Evolutionary conservation across 1,140 invertebrate genomes (phyloP).

Genomic region (Scaptodrosophila lebanonensis): DNA sequence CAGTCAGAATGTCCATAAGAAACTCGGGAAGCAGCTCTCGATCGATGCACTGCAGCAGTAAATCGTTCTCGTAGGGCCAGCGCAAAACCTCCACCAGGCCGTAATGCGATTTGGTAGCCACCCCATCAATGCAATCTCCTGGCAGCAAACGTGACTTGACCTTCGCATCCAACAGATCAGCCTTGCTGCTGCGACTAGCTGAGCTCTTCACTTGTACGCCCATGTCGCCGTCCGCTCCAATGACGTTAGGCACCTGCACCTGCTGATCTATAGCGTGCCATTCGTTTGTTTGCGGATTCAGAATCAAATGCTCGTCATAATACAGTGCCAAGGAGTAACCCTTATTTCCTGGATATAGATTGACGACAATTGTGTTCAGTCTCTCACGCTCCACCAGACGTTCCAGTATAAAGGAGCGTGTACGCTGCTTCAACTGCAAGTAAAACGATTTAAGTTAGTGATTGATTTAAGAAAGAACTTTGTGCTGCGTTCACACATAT

Average conservation of each 20-base stretch:
- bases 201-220: slow-evolving; percentile 14
- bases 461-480: background rate
- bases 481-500: too few species aligned
- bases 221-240: slow-evolving; percentile 18
- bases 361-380: slow-evolving; percentile 92
- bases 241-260: background rate
- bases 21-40: slow-evolving; percentile 91
- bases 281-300: slow-evolving; percentile 58
- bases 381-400: slow-evolving; percentile 89
- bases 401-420: slow-evolving; percentile 86
- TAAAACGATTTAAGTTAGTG: background rate
- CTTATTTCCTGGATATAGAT: slow-evolving; percentile 93
- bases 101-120: slow-evolving; percentile 77
- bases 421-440: slow-evolving; percentile 68
- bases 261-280: slow-evolving; percentile 29
- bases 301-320: slow-evolving; percentile 76
- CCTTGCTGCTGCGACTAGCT: slow-evolving; percentile 44
- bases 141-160: slow-evolving; percentile 25
- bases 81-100: slow-evolving; percentile 84
- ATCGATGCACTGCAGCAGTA: slow-evolving; percentile 87
- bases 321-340: slow-evolving; percentile 91
- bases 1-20: slow-evolving; percentile 89
- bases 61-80: slow-evolving; percentile 88
- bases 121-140: slow-evolving; percentile 8
- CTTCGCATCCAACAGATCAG: slow-evolving; percentile 22